Evolutionary conservation across 2,113 vertebrate genomes (phyloP).

Genomic region (western clawed frog (Xenopus tropicalis)): UCB_Xtro_10.0 CM004444.2:162642001-162642500

Average conservation of each 20-base stretch:
- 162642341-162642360: too few relatives aligned
- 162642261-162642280: conserved; percentile 84
- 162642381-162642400: too few relatives aligned
- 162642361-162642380: too few relatives aligned
- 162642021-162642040: conserved; percentile 72
- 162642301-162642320: too few relatives aligned
- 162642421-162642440: too few relatives aligned
- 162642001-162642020: conserved; percentile 71
- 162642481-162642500: too few relatives aligned
- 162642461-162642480: too few relatives aligned
- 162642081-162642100: conserved; percentile 77
- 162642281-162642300: neutral
- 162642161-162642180: conserved; percentile 80
- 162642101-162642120: conserved; percentile 77
- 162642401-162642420: too few relatives aligned
- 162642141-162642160: conserved; percentile 87
- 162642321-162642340: too few relatives aligned
- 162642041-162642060: conserved; percentile 66
- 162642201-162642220: conserved; percentile 89
- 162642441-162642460: too few relatives aligned
- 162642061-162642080: conserved; percentile 70
- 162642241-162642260: conserved; percentile 97
- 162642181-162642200: conserved; percentile 78
- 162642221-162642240: conserved; percentile 90
- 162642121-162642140: conserved; percentile 84